Conservation (phyloP, 2,797 vertebrate genomes). For the Pseudochirops cupreus region DNA sequence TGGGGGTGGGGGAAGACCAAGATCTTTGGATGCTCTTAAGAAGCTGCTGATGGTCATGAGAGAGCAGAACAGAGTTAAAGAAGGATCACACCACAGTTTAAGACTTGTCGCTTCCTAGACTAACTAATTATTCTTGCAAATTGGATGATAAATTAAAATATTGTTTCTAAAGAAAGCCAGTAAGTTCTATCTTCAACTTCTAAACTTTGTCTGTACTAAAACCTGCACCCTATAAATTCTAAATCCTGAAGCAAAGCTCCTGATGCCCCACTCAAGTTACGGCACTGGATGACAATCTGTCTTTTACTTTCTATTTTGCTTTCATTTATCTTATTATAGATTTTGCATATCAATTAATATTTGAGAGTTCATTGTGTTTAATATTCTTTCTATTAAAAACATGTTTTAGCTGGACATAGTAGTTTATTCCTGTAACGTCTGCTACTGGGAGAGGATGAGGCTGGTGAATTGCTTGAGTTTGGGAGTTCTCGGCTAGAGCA, state of each 20-base stretch:
- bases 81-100: background rate
- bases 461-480: background rate
- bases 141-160: background rate
- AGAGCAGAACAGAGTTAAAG: background rate
- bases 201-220: background rate
- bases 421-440: background rate
- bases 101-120: background rate
- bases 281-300: background rate
- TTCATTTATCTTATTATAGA: background rate
- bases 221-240: background rate
- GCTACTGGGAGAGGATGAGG: background rate
- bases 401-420: background rate
- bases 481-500: background rate
- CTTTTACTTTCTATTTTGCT: background rate
- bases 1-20: background rate
- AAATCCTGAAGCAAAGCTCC: background rate
- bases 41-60: background rate
- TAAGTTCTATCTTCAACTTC: background rate
- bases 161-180: background rate
- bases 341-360: background rate
- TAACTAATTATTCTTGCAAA: background rate
- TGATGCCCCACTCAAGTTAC: background rate
- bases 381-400: background rate
- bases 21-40: background rate
- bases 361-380: background rate